Base-by-base conservation (phyloP, 2,113 vertebrate genomes). In the Falcunculus frontatus region DNA sequence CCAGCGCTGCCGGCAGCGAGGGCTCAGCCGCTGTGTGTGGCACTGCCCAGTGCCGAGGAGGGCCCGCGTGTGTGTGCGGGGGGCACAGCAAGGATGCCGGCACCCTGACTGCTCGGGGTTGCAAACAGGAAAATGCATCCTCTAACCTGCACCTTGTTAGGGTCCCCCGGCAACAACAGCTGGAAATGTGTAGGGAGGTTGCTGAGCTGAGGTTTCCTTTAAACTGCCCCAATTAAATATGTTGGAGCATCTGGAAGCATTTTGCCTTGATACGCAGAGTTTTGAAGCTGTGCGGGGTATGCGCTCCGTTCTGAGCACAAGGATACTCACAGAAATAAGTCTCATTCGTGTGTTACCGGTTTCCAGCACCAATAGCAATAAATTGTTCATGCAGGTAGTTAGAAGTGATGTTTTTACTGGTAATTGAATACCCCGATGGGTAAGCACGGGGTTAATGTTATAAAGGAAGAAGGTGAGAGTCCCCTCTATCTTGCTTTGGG, bases 61-160 rank as follows among this genome's bases (percentile, higher is more conserved):
- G n/a, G 21, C 7, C 30, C 14, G 1, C 1, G 8, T 2, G 0
- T 5, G 14, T 4, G 10, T 27, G 29, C 39, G 3, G 56, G 12
- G 44, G 2, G 1, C 39, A 2, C 11, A 1, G 25, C 2, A 1
- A 13, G 1, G 5, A 2, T 2, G 0, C 1, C 0, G 69, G 3
- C 52, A 5, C 25, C 21, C 42, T 1, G 55, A 5, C 26, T 11
- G 4, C 7, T 27, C 2, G 5, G 33, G 5, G 13, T 1, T 25
- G 21, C 44, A 0, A 15, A 13, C 33, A 0, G 26, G 26, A 64
- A 47, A 20, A 47, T 2, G 10, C 47, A 4, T 23, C 32, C 33
- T 9, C 9, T 9, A 7, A 16, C 25, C 25, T 33, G 49, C 33
- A 39, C 3, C 7, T 21, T 39, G 7, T 7, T 9, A 23, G 25